phyloP scores from a whole-genome alignment of 1,140 invertebrate species.

The Agrypnia vestita region DNA sequence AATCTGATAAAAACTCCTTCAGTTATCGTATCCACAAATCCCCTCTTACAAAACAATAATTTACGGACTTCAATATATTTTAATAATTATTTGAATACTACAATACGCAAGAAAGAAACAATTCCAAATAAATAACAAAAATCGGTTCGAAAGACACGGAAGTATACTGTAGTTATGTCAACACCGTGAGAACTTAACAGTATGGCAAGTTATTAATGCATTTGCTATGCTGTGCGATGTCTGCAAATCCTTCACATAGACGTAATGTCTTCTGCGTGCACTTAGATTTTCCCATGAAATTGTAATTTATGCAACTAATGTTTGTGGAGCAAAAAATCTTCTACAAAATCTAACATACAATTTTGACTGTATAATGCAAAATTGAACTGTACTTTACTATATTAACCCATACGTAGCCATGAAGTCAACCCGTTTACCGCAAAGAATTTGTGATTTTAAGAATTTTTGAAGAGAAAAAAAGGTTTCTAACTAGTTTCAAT shows the following conservation, averaged over 20 bases:
- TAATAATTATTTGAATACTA: neutral
- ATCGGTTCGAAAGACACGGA: conserved; percentile 22
- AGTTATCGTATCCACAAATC: no score
- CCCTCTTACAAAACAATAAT: neutral
- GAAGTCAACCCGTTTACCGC: no score
- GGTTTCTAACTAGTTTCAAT: no score
- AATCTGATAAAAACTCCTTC: no score
- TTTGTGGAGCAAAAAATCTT: conserved; percentile 15
- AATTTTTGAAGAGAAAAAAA: no score
- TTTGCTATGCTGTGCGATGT: neutral
- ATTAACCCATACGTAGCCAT: no score
- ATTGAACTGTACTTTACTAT: neutral
- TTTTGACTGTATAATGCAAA: conserved; percentile 2
- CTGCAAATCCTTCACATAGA: conserved; percentile 11
- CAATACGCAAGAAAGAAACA: no score
- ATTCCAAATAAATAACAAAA: neutral
- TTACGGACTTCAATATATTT: neutral
- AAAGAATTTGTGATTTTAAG: no score
- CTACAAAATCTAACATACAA: neutral
- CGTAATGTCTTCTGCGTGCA: conserved; percentile 30
- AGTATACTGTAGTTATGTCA: conserved; percentile 37
- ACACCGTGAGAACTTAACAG: conserved; percentile 25
- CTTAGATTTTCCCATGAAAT: conserved; percentile 37
- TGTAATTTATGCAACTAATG: conserved; percentile 11
- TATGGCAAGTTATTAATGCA: neutral